Percentiles rank a stretch among this genome's conserved stretches.
phyloP scores from a whole-genome alignment of 2,113 vertebrate species.

The Mesitornis unicolor region DNA sequence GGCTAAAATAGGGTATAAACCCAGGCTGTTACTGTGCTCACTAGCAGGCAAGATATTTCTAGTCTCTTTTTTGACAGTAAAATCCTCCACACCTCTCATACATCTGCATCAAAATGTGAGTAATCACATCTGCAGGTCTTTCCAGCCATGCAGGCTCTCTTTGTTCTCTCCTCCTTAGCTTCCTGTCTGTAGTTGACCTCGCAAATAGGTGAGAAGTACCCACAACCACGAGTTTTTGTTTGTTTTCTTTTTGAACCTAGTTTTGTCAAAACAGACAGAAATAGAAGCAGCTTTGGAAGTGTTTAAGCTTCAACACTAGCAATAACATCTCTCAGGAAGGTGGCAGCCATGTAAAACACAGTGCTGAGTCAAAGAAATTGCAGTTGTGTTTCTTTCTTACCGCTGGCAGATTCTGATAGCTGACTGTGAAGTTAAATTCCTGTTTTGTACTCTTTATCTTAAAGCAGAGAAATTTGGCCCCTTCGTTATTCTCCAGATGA shows the following conservation, averaged over 20 bases:
- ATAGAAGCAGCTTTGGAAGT: background rate
- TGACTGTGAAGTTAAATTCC: conserved; percentile 77
- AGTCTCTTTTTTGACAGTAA: background rate
- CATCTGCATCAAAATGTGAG: background rate
- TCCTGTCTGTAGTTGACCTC: background rate
- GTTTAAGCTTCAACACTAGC: background rate
- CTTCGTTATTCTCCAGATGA: conserved; percentile 70
- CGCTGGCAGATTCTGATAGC: conserved; percentile 65
- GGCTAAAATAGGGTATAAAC: background rate
- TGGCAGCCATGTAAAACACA: background rate
- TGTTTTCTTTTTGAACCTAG: background rate
- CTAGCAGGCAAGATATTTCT: background rate
- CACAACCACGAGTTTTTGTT: background rate
- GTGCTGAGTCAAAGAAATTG: background rate
- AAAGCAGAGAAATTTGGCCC: conserved; percentile 73
- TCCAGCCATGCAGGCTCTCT: background rate
- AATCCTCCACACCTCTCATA: background rate
- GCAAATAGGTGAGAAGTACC: background rate
- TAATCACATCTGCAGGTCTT: background rate
- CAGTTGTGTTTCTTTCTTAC: conserved; percentile 54
- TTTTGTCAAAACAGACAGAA: background rate
- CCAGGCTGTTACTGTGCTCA: background rate
- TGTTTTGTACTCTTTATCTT: conserved; percentile 68
- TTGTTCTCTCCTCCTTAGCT: background rate
- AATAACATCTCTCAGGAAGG: background rate